A percentile compares a stretch with the other conserved stretches of the same genome.
phyloP scores from a whole-genome alignment of 1,140 invertebrate genomes.

The Cotesia glomerata region DNA sequence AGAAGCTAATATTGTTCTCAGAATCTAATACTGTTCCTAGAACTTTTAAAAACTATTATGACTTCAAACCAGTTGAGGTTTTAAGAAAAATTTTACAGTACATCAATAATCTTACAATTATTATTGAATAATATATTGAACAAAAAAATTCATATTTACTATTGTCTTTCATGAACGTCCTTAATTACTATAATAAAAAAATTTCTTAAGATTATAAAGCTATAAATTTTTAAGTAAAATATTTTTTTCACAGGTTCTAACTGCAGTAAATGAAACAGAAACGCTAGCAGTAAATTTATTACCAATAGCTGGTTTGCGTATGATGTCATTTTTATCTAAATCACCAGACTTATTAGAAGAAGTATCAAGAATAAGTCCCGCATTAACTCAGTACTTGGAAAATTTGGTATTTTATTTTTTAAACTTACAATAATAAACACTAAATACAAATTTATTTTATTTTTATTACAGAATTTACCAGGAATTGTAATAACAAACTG shows the following conservation, averaged over 20 bases:
- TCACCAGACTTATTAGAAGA: conserved; percentile 68
- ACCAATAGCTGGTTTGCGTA: conserved; percentile 73
- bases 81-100: too few species aligned
- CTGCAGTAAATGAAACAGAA: conserved; percentile 70
- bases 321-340: conserved; percentile 70
- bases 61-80: too few species aligned
- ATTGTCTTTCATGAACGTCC: too few species aligned
- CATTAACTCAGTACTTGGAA: conserved; percentile 74
- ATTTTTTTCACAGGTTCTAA: conserved; percentile 61
- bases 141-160: too few species aligned
- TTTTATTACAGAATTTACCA: conserved; percentile 43
- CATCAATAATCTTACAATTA: too few species aligned
- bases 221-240: neutral
- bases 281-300: conserved; percentile 72
- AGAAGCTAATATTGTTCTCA: too few species aligned
- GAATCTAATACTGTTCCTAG: too few species aligned
- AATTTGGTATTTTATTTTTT: conserved; percentile 67
- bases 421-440: neutral
- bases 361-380: conserved; percentile 72
- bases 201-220: too few species aligned
- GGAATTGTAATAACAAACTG: conserved; percentile 53
- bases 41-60: too few species aligned
- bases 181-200: too few species aligned
- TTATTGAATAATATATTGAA: too few species aligned
- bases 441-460: neutral